Percentiles rank a stretch among this genome's conserved stretches.
These are phyloP conservation scores for Hydropsyche tenuis DNA, from an alignment of 1,140 invertebrate species.

Conservation along the genomic window DNA sequence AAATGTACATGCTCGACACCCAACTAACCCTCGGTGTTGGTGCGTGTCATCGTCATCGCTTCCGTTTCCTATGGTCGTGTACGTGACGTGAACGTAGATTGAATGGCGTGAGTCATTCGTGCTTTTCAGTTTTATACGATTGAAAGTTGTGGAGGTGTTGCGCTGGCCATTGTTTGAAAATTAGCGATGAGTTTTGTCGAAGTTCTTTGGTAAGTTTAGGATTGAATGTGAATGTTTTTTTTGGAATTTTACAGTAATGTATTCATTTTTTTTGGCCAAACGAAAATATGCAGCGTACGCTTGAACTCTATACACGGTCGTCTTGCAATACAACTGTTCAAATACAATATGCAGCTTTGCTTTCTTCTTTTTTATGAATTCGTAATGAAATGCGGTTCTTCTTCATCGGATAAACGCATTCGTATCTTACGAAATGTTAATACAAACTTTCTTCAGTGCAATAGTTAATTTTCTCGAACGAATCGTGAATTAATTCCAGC, in stretches of 20 bases:
- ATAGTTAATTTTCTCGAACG: too few relatives aligned
- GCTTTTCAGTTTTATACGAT: slow-evolving; percentile 2
- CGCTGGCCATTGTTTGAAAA: too few relatives aligned
- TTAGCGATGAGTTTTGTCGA: too few relatives aligned
- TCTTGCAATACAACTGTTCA: slow-evolving; percentile 28
- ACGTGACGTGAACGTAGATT: slow-evolving; percentile 30
- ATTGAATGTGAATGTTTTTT: not conserved
- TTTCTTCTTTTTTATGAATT: slow-evolving; percentile 16
- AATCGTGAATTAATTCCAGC: too few relatives aligned
- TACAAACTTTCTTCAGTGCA: not conserved
- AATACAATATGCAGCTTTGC: slow-evolving; percentile 17
- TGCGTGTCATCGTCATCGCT: slow-evolving; percentile 17
- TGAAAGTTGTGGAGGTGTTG: too few relatives aligned
- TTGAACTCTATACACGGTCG: not conserved
- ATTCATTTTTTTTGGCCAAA: slow-evolving; percentile 18
- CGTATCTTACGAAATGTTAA: not conserved
- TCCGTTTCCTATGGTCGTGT: slow-evolving; percentile 23
- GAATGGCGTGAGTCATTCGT: slow-evolving; percentile 1
- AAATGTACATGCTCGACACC: not conserved
- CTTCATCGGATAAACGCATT: too few relatives aligned
- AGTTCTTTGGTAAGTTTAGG: not conserved
- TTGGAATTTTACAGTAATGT: too few relatives aligned
- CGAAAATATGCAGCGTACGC: not conserved
- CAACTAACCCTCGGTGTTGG: not conserved
- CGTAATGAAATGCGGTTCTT: not conserved